Conservation (phyloP, 2,113 vertebrate genomes). For the Perognathus longimembris region DNA sequence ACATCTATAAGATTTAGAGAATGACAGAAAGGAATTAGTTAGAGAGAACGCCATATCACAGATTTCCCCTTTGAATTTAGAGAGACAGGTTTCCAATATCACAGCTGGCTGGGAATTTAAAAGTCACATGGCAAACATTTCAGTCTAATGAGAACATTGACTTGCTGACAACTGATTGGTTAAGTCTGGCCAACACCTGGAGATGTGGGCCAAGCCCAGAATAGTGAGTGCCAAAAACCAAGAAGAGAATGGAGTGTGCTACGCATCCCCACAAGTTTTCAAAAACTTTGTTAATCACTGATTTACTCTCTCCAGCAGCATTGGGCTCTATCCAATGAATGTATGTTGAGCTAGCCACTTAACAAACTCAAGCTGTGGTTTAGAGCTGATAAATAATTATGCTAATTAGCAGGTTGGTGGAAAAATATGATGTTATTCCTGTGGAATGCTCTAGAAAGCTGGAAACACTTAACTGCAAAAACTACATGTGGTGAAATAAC, state of each 20-base stretch:
- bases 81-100: slow-evolving; percentile 14
- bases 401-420: slow-evolving; percentile 91
- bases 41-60: not conserved
- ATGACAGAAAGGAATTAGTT: not conserved
- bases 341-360: slow-evolving; percentile 73
- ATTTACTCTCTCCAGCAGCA: slow-evolving; percentile 57
- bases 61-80: not conserved
- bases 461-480: slow-evolving; percentile 96
- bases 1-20: not conserved
- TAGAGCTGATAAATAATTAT: slow-evolving; percentile 92
- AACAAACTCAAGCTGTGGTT: slow-evolving; percentile 86
- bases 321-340: slow-evolving; percentile 68
- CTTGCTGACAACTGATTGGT: not conserved
- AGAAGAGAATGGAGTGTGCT: not conserved
- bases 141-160: not conserved
- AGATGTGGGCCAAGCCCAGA: not conserved
- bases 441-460: slow-evolving; percentile 93
- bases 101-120: not conserved
- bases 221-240: not conserved
- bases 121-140: not conserved
- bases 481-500: slow-evolving; percentile 92
- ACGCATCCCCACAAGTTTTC: not conserved
- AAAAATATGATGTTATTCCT: slow-evolving; percentile 93
- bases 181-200: not conserved
- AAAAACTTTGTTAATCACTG: not conserved